Conservation (phyloP, 2,888 invertebrate species). For the Pyralis farinalis region DNA sequence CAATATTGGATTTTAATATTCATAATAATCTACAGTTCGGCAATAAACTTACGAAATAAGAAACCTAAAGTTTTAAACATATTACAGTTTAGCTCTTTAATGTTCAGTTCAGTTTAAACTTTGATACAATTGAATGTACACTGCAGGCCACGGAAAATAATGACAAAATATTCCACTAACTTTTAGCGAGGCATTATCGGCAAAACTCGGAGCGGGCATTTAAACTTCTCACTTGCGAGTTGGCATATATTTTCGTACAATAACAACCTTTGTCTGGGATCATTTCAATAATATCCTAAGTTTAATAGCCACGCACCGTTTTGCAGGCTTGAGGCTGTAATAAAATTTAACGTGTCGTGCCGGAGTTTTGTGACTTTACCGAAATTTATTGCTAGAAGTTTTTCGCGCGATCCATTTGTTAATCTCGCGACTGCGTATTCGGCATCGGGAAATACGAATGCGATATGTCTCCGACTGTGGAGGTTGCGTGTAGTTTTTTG, state of each 20-base stretch:
- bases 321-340: slow-evolving; percentile 49
- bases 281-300: slow-evolving; percentile 73
- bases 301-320: slow-evolving; percentile 57
- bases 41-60: too few relatives aligned
- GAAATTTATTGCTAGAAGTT: slow-evolving; percentile 64
- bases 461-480: slow-evolving; percentile 5
- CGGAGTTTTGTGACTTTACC: slow-evolving; percentile 59
- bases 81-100: neutral
- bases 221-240: slow-evolving; percentile 41
- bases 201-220: slow-evolving; percentile 20
- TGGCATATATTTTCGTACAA: slow-evolving; percentile 44
- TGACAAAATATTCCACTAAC: slow-evolving; percentile 15
- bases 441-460: slow-evolving; percentile 37
- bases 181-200: slow-evolving; percentile 33
- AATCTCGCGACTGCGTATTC: slow-evolving; percentile 46
- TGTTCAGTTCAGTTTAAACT: neutral
- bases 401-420: slow-evolving; percentile 64
- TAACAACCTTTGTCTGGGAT: slow-evolving; percentile 59
- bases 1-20: too few relatives aligned
- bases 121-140: slow-evolving; percentile 8
- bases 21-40: too few relatives aligned
- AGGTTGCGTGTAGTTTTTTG: slow-evolving; percentile 7
- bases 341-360: slow-evolving; percentile 71
- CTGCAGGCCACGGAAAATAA: slow-evolving; percentile 19
- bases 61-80: neutral